Conservation (phyloP, 1,140 invertebrate genomes). For the Hylyphantes graminicola region DNA sequence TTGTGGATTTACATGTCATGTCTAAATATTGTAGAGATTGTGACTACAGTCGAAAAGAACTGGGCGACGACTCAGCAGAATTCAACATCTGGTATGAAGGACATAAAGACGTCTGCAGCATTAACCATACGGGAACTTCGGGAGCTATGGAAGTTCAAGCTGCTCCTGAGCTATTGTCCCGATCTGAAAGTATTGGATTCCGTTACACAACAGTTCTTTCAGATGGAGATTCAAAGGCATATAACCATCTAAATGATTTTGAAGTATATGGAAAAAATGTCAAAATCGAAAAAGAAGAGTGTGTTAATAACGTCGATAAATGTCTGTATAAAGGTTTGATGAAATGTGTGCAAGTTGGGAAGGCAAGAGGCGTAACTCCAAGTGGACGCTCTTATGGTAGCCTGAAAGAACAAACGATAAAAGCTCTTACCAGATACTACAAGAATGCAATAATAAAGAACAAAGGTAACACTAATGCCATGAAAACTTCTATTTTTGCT, state of each 20-base stretch:
- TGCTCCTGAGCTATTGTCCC: neutral
- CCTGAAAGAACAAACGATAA: neutral
- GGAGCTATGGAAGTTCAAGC: neutral
- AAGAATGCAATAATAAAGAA: constrained; percentile 10
- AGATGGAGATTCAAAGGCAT: neutral
- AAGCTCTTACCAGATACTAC: neutral
- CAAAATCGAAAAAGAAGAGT: constrained; percentile 16
- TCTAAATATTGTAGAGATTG: neutral
- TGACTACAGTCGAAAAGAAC: neutral
- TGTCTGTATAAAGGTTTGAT: neutral
- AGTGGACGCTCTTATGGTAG: constrained; percentile 11
- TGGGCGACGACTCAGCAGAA: neutral
- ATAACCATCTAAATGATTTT: neutral
- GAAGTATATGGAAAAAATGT: neutral
- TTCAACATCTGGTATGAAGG: neutral
- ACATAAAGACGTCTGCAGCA: too few species aligned
- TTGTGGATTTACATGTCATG: constrained; percentile 1
- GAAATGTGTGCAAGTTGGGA: neutral
- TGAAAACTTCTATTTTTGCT: constrained; percentile 29
- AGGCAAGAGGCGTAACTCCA: neutral
- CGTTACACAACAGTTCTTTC: neutral
- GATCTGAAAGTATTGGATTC: constrained; percentile 4
- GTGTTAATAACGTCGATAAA: constrained; percentile 3
- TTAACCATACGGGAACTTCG: too few species aligned
- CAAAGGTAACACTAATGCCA: neutral